Percentiles rank a stretch among this genome's conserved stretches.
Conservation (phyloP, 2,113 vertebrate species). For the Rhinoptilus africanus region DNA sequence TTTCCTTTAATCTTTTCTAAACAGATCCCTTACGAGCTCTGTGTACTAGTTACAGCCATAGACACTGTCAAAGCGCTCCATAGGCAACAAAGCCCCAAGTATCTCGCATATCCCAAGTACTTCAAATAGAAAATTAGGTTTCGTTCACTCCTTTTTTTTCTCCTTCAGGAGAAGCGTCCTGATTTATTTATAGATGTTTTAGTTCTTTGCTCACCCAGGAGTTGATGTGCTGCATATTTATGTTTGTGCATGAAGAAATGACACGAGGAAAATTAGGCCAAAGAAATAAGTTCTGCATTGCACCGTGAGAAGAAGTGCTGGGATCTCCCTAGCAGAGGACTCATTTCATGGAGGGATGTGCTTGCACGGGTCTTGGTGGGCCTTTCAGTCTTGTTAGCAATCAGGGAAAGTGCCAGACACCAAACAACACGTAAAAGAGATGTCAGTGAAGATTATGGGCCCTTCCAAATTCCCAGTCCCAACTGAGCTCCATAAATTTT, state of each 20-base stretch:
- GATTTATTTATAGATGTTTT: slow-evolving; percentile 60
- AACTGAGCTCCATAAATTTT: not conserved
- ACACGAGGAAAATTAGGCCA: slow-evolving; percentile 49
- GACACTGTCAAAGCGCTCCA: not conserved
- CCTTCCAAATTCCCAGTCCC: not conserved
- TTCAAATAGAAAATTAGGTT: slow-evolving; percentile 55
- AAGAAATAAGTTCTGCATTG: not conserved
- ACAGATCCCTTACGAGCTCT: not conserved
- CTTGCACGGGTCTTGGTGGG: not conserved
- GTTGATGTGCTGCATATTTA: slow-evolving; percentile 47
- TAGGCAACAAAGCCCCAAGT: not conserved
- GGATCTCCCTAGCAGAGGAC: not conserved
- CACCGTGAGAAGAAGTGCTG: not conserved
- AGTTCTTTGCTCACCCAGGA: slow-evolving; percentile 39
- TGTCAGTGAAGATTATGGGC: not conserved
- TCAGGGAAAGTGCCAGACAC: not conserved
- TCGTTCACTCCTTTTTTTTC: not conserved
- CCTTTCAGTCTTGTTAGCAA: not conserved
- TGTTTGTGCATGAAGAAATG: slow-evolving; percentile 37
- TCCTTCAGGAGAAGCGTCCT: slow-evolving; percentile 29
- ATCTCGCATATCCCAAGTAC: not conserved
- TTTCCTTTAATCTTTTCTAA: slow-evolving; percentile 35
- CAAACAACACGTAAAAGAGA: not conserved
- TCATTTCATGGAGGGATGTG: not conserved
- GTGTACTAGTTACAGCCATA: not conserved